These are phyloP conservation scores for Rhincodon typus DNA, from an alignment of 2,797 vertebrate species.

Conservation along the genomic window DNA sequence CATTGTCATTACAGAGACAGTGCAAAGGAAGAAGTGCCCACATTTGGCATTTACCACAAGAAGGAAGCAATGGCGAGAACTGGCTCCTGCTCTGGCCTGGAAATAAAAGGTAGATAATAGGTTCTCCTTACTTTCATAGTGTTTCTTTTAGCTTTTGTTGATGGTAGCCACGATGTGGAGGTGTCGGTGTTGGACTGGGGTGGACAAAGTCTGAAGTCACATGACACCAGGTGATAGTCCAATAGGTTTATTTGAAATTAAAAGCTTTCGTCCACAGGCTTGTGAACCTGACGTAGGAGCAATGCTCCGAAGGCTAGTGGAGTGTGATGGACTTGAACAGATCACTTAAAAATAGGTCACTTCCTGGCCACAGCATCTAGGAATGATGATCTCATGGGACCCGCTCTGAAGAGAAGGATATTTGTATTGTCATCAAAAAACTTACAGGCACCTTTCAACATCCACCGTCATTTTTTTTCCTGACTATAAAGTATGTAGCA, in stretches of 20 bases:
- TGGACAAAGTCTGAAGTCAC: too few relatives aligned
- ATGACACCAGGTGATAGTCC: too few relatives aligned
- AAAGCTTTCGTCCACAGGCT: too few relatives aligned
- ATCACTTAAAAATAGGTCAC: background rate
- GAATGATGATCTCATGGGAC: background rate
- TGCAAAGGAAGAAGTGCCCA: too few relatives aligned
- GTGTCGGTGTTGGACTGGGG: too few relatives aligned
- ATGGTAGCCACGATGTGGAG: too few relatives aligned
- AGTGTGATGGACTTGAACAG: background rate
- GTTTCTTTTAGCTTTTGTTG: background rate
- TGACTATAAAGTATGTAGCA: background rate
- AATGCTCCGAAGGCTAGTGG: background rate
- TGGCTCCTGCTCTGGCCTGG: background rate
- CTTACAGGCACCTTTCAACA: background rate
- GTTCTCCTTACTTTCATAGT: background rate
- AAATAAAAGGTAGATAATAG: background rate
- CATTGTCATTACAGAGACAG: background rate
- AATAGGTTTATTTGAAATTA: too few relatives aligned
- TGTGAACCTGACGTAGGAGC: too few relatives aligned
- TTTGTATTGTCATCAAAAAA: background rate
- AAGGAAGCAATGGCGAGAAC: background rate
- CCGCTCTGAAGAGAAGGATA: background rate
- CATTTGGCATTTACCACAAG: background rate
- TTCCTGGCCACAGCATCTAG: background rate
- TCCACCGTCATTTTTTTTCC: background rate